Evolutionary conservation across 2,797 vertebrate species (phyloP).

Genomic region (Somateria mollissima): DNA sequence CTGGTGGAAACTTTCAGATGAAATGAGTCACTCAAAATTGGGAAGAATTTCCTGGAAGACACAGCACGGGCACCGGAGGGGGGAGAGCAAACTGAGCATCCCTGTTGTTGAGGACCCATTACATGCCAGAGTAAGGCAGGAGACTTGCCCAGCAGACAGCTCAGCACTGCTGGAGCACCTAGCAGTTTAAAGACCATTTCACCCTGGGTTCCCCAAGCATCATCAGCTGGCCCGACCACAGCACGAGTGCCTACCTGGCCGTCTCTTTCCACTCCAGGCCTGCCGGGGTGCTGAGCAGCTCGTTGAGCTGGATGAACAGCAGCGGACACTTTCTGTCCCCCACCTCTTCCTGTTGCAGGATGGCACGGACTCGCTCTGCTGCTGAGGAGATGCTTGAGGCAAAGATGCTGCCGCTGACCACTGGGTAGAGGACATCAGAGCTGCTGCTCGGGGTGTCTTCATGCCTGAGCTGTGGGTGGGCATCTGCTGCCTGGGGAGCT

Average conservation of each 20-base stretch:
- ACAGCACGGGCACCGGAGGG: rapidly evolving
- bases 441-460: background rate
- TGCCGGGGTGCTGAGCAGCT: constrained; percentile 68
- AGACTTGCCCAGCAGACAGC: too few relatives aligned
- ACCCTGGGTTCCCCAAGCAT: background rate
- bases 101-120: background rate
- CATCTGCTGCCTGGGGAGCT: background rate
- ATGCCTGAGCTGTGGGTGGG: background rate
- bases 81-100: background rate
- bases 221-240: too few relatives aligned
- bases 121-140: background rate
- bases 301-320: constrained; percentile 78
- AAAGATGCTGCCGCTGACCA: constrained; percentile 50
- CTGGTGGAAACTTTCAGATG: background rate
- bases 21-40: background rate
- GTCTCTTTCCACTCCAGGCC: constrained; percentile 78
- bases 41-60: background rate
- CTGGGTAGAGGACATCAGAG: background rate
- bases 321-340: background rate
- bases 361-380: background rate
- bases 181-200: background rate
- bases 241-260: constrained; percentile 70
- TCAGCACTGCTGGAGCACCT: background rate
- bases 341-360: background rate
- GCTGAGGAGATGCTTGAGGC: background rate